A percentile compares a stretch with the other conserved stretches of the same genome.
These are phyloP conservation scores for Nasonia oneida DNA, from an alignment of 2,888 invertebrate genomes.

Conservation along the genomic window DNA sequence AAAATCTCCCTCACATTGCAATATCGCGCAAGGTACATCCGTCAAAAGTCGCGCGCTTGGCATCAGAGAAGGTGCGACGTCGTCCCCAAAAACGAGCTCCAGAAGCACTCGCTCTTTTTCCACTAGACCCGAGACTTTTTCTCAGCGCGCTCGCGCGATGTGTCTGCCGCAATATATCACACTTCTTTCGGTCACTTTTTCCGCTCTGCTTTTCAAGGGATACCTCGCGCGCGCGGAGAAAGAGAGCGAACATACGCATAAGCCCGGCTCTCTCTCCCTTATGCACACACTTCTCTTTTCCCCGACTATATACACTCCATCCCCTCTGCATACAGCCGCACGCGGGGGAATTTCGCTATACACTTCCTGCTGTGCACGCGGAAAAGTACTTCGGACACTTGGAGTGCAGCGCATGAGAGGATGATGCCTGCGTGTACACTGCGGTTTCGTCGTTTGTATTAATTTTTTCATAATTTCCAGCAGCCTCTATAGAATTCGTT, in stretches of 20 bases:
- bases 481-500: not conserved
- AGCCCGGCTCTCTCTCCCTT: not conserved
- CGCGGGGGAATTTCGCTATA: not conserved
- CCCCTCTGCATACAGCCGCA: slow-evolving; percentile 3
- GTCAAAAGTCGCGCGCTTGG: not conserved
- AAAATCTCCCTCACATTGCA: not conserved
- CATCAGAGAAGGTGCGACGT: not conserved
- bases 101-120: slow-evolving; percentile 3
- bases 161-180: slow-evolving; percentile 13
- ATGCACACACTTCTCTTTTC: slow-evolving; percentile 5
- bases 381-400: slow-evolving; percentile 51
- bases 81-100: not conserved
- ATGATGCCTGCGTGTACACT: not conserved
- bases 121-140: not conserved
- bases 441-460: not conserved
- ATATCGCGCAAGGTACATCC: not conserved
- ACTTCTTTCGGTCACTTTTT: slow-evolving; percentile 46
- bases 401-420: not conserved
- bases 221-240: not conserved
- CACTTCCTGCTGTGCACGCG: slow-evolving; percentile 8
- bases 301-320: not conserved
- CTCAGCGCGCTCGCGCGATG: not conserved
- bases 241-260: not conserved
- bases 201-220: not conserved
- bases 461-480: not conserved